phyloP scores from a whole-genome alignment of 2,113 vertebrate species.

The Herpetotheres cachinnans region DNA sequence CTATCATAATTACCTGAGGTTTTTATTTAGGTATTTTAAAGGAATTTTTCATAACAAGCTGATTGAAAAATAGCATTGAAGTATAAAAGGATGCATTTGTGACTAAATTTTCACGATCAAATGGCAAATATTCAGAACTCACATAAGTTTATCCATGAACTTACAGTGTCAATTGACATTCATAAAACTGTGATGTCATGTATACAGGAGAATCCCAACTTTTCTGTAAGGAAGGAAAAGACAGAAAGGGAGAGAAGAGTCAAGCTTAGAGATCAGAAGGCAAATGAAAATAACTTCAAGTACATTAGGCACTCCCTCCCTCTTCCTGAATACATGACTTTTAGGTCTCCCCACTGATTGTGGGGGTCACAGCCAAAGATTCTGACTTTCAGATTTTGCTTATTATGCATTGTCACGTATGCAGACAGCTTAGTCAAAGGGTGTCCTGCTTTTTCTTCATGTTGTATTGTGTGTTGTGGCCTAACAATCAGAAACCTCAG shows the following conservation, averaged over 20 bases:
- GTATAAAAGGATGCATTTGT: not conserved
- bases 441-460: not conserved
- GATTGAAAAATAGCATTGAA: not conserved
- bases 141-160: not conserved
- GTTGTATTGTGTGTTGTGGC: not conserved
- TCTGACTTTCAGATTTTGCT: not conserved
- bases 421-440: not conserved
- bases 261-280: not conserved
- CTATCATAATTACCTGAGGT: not conserved
- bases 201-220: not conserved
- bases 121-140: not conserved
- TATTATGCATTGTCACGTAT: not conserved
- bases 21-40: not conserved
- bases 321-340: not conserved
- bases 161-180: not conserved
- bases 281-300: not conserved
- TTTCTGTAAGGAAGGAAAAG: not conserved
- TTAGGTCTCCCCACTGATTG: not conserved
- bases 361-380: not conserved
- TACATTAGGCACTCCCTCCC: not conserved
- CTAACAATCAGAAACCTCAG: not conserved
- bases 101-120: not conserved
- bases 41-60: not conserved
- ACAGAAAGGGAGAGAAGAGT: not conserved
- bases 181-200: not conserved